Conservation (phyloP, 1,140 invertebrate species). For the Drosophila albomicans region DNA sequence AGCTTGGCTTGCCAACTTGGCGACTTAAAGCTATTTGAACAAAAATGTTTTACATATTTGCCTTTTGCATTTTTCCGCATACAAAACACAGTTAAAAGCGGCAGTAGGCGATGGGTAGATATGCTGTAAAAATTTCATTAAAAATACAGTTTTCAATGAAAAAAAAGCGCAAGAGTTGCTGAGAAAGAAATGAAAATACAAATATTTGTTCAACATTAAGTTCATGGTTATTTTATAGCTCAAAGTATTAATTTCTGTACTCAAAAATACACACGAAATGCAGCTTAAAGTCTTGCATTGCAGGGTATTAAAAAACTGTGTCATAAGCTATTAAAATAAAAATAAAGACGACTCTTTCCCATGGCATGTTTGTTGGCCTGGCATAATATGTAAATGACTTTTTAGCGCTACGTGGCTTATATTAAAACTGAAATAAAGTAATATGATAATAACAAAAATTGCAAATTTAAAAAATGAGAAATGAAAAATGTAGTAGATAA, state of each 20-base stretch:
- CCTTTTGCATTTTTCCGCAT: slow-evolving; percentile 51
- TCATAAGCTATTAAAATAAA: neutral
- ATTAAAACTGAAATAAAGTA: slow-evolving; percentile 28
- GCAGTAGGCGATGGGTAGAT: neutral
- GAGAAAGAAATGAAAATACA: neutral
- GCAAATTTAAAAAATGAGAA: slow-evolving; percentile 7
- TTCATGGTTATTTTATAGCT: neutral
- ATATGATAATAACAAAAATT: slow-evolving; percentile 3
- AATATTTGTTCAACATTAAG: neutral
- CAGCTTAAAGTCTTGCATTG: neutral
- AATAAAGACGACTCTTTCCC: neutral
- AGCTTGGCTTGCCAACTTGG: slow-evolving; percentile 44
- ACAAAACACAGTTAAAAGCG: neutral
- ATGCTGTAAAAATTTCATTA: neutral
- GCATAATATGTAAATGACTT: slow-evolving; percentile 62
- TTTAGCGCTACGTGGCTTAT: slow-evolving; percentile 58
- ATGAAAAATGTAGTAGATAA: neutral
- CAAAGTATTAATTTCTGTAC: neutral
- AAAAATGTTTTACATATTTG: slow-evolving; percentile 75
- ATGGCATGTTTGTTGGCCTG: slow-evolving; percentile 16
- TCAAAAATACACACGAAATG: neutral
- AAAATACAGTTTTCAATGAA: too few relatives aligned
- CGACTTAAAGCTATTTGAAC: slow-evolving; percentile 59
- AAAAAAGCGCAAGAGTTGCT: too few relatives aligned
- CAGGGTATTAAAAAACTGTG: slow-evolving; percentile 36